Evolutionary conservation across 2,797 vertebrate genomes (phyloP), one percentile per base, ranked within the genome.

Genomic region (Hemibagrus guttatus): DNA sequence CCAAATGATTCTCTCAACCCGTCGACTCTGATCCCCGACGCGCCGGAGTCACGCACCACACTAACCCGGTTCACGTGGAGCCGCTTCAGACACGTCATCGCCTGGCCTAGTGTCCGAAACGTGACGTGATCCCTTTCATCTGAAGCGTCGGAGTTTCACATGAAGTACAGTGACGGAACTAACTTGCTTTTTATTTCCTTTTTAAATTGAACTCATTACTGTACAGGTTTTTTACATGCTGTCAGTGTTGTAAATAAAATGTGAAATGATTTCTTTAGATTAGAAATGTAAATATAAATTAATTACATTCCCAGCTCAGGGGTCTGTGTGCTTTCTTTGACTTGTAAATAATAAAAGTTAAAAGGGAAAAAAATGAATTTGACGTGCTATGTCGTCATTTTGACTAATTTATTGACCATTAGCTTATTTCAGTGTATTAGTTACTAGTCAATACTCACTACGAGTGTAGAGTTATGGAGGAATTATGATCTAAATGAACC

Each of bases 201-300:
- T 72, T 86, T 71, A 80, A 59, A 81, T 61, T 11, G 23, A 8
- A 49, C 75, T 87, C 71, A 59, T 75, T 71, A 35, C 52, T 91
- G 88, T 89, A 86, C 88, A 86, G 84, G 5, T 35, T 69, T 69
- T 82, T 71, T 87, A 90, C 66, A n/a, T 72, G 76, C 64, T 56
- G 54, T 83, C 75, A 19, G 81, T 87, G 83, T 71, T 88, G 85
- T 90, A 83, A 49, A 56, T 71, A 78, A 63, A 64, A 0, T 59
- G 64, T 88, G 85, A 75, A 78, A 59, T 69, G 76, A 84, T 79
- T 84, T 79, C n/a, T 90, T 2, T 86, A 71, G 78, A 59, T 75
- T 72, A 89, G 68, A 81, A 82, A 84, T 90, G 89, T 83, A 87
- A 87, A 89, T 84, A 90, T 72, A 68, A 42, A 71, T 26, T 52